phyloP scores from a whole-genome alignment of 1,140 invertebrate genomes.

The Zaprionus davidi region DNA sequence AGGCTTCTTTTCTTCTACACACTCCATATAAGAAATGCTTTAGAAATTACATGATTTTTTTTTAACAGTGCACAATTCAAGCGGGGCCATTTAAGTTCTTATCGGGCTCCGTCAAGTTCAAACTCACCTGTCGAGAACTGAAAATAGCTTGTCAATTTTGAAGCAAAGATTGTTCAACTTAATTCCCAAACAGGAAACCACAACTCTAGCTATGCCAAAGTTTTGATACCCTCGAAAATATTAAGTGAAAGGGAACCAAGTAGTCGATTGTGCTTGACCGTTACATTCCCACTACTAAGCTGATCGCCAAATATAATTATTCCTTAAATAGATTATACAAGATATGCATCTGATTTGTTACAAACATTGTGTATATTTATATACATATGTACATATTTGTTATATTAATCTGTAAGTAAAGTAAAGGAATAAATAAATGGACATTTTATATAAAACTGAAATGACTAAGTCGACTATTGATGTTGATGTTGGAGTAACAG shows the following conservation, averaged over 20 bases:
- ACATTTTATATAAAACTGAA: no score
- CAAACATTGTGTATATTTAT: no score
- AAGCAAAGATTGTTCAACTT: neutral
- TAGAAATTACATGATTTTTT: neutral
- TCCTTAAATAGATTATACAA: no score
- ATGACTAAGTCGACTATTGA: no score
- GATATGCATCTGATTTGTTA: no score
- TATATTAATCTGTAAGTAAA: no score
- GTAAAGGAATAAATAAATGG: no score
- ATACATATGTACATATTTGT: no score
- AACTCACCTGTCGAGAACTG: conserved; percentile 1
- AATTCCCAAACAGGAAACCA: conserved; percentile 7
- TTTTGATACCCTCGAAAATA: neutral
- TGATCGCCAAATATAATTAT: no score
- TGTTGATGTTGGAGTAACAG: no score
- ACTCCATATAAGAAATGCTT: neutral
- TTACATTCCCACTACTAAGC: no score
- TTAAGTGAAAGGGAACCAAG: neutral
- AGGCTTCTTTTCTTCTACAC: neutral
- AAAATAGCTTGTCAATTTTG: neutral
- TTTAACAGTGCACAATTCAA: neutral
- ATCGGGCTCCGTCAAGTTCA: neutral
- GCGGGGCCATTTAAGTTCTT: neutral
- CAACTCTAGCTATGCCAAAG: neutral
- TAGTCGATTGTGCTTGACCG: no score